These are phyloP conservation scores for Tauraco hartlaubi DNA, from an alignment of 2,797 vertebrate species.

Conservation along the genomic window DNA sequence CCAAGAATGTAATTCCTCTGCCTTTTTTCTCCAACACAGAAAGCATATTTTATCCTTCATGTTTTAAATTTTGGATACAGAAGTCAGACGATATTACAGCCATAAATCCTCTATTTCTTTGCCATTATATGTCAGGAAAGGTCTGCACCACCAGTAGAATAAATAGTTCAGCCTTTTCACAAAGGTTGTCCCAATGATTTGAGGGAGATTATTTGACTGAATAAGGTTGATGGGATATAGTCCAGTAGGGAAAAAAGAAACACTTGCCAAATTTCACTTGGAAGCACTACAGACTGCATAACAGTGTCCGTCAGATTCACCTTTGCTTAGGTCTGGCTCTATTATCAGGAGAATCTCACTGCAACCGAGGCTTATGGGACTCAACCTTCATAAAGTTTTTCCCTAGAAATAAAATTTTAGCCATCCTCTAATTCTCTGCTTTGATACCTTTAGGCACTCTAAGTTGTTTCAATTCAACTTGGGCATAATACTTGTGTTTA, in stretches of 20 bases:
- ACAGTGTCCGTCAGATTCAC: neutral
- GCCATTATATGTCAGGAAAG: conserved; percentile 50
- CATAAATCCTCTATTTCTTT: conserved; percentile 57
- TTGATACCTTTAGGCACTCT: neutral
- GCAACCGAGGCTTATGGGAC: neutral
- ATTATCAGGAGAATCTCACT: neutral
- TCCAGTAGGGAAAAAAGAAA: neutral
- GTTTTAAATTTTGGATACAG: conserved; percentile 61
- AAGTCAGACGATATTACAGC: conserved; percentile 65
- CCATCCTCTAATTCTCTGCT: neutral
- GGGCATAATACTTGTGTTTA: neutral
- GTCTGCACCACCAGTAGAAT: conserved; percentile 32
- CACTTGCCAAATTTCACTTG: conserved; percentile 67
- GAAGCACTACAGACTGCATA: neutral
- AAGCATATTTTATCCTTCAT: conserved; percentile 53
- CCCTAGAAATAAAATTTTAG: neutral
- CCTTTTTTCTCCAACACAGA: conserved; percentile 61
- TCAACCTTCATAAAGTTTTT: neutral
- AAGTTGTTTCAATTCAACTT: neutral
- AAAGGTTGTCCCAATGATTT: conserved; percentile 6
- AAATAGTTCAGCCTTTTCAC: conserved; percentile 46
- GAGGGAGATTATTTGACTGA: conserved; percentile 9
- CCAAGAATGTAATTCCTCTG: conserved; percentile 68
- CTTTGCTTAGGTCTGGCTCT: neutral
- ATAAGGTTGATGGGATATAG: neutral